These are phyloP conservation scores for Decapterus maruadsi DNA, from an alignment of 2,797 vertebrate genomes.

Conservation along the genomic window DNA sequence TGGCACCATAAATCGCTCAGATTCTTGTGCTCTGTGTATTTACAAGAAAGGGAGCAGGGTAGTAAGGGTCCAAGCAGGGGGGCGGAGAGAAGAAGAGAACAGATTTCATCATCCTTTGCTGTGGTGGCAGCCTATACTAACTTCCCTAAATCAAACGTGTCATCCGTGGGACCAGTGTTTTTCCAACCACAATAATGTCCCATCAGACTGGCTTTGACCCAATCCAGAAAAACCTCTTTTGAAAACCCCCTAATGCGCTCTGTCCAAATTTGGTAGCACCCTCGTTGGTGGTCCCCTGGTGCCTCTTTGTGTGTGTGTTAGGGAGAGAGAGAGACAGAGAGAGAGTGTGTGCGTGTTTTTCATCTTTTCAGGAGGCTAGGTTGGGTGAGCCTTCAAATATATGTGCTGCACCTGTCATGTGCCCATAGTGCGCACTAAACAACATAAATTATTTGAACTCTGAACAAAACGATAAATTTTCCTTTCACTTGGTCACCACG, in stretches of 20 bases:
- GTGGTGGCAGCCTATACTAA: slow-evolving; percentile 62
- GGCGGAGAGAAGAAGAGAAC: slow-evolving; percentile 34
- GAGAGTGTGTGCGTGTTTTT: slow-evolving; percentile 47
- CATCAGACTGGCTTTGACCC: slow-evolving; percentile 75
- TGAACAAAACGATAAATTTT: slow-evolving; percentile 68
- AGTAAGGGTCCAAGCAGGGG: slow-evolving; percentile 35
- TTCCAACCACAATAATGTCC: slow-evolving; percentile 76
- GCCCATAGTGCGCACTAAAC: slow-evolving; percentile 60
- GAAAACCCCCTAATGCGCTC: slow-evolving; percentile 64
- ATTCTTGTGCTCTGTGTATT: slow-evolving; percentile 55
- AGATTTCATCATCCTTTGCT: slow-evolving; percentile 72
- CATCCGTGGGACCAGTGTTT: slow-evolving; percentile 71
- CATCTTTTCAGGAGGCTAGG: slow-evolving; percentile 69
- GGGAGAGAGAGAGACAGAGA: background rate
- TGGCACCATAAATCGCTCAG: slow-evolving; percentile 55
- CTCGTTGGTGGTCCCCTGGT: slow-evolving; percentile 79
- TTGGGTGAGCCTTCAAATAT: slow-evolving; percentile 70
- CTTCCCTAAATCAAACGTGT: slow-evolving; percentile 76
- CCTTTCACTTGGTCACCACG: slow-evolving; percentile 9
- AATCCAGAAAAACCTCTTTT: slow-evolving; percentile 74
- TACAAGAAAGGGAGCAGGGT: slow-evolving; percentile 51
- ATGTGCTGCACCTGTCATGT: slow-evolving; percentile 80
- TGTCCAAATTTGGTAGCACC: slow-evolving; percentile 82
- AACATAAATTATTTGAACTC: slow-evolving; percentile 75
- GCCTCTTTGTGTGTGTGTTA: slow-evolving; percentile 66